phyloP scores from a whole-genome alignment of 2,797 vertebrate genomes.

The Petrocephalus schoutedeni region DNA sequence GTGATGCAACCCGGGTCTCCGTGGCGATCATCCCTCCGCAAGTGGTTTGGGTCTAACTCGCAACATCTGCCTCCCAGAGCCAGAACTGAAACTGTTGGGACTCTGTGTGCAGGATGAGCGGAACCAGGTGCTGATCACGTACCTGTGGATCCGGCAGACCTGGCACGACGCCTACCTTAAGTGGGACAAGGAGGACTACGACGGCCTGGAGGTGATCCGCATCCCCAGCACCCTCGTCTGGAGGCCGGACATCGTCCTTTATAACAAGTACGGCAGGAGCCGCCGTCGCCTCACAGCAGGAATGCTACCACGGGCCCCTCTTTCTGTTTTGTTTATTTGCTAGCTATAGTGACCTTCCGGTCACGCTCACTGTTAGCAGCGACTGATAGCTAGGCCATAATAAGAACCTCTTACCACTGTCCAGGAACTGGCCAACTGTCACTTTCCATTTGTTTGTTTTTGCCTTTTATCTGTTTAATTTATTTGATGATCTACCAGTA shows the following conservation, averaged over 20 bases:
- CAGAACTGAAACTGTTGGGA: not conserved
- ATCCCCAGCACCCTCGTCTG: conserved; percentile 93
- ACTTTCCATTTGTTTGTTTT: not conserved
- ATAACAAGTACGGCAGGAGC: conserved; percentile 79
- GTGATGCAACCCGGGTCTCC: not conserved
- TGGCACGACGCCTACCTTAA: conserved; percentile 87
- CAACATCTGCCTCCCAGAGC: not conserved
- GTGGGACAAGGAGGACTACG: conserved; percentile 90
- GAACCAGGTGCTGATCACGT: conserved; percentile 91
- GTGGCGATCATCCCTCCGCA: not conserved
- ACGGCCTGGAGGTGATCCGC: conserved; percentile 89
- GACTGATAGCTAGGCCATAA: not conserved
- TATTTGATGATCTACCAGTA: not conserved
- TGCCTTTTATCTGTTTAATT: not conserved
- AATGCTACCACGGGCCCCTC: not conserved
- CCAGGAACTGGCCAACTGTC: no score
- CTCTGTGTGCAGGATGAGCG: conserved; percentile 75
- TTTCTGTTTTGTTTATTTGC: not conserved
- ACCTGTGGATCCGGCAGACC: conserved; percentile 93
- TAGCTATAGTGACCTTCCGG: not conserved
- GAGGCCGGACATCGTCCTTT: conserved; percentile 92
- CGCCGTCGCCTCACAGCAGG: not conserved
- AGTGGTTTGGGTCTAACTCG: not conserved
- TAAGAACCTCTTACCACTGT: not conserved
- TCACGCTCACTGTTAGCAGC: not conserved